Conservation (phyloP, 1,140 invertebrate genomes). For the Penaeus chinensis region DNA sequence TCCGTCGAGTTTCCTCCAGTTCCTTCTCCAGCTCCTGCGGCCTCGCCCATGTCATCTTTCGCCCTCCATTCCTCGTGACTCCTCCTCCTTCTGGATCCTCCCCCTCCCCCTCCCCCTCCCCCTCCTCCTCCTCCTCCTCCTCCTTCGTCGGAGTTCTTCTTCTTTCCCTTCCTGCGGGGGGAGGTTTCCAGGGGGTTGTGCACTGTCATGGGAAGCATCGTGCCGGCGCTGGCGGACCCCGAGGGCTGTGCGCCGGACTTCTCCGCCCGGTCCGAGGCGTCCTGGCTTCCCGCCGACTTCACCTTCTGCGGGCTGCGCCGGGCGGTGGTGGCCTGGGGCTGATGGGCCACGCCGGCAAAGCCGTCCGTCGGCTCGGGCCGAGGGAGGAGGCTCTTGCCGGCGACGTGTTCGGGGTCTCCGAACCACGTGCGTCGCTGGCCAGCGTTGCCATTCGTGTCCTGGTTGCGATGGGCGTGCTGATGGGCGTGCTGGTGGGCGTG, state of each 20-base stretch:
- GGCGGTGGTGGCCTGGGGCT: neutral
- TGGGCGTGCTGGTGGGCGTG: neutral
- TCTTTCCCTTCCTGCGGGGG: conserved; percentile 32
- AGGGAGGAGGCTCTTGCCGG: conserved; percentile 18
- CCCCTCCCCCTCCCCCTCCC: neutral
- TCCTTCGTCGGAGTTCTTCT: neutral
- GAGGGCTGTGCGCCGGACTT: conserved; percentile 13
- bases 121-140: conserved; percentile 15
- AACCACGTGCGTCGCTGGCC: conserved; percentile 21
- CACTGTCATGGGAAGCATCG: conserved; percentile 40
- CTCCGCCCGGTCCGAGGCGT: conserved; percentile 14
- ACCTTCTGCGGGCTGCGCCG: neutral
- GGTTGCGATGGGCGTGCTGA: neutral
- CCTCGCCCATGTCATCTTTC: neutral
- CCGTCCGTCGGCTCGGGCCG: conserved; percentile 45
- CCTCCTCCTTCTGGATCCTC: neutral
- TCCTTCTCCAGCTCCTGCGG: neutral
- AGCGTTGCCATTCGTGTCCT: neutral
- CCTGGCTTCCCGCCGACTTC: conserved; percentile 31
- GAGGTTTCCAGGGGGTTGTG: conserved; percentile 44
- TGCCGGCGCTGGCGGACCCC: conserved; percentile 50
- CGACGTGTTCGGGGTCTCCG: conserved; percentile 7
- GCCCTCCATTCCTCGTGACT: neutral
- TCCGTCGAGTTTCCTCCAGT: conserved; percentile 33
- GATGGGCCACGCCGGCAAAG: conserved; percentile 19